Conservation (phyloP, 1,140 invertebrate genomes). For the Agrilus planipennis region DNA sequence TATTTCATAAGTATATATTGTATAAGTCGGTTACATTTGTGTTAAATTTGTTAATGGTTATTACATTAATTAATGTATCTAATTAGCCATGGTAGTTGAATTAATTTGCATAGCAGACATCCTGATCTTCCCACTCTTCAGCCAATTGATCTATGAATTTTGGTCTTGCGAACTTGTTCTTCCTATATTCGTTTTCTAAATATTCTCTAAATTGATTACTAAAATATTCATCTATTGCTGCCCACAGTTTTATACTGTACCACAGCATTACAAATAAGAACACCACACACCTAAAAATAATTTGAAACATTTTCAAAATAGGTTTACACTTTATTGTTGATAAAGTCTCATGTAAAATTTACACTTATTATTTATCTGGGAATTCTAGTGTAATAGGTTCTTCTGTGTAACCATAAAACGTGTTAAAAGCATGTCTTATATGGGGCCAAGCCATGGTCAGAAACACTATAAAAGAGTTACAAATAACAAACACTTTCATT, state of each 20-base stretch:
- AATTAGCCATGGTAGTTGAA: too few relatives aligned
- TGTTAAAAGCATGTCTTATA: conserved; percentile 33
- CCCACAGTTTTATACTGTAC: conserved; percentile 41
- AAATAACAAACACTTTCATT: conserved; percentile 45
- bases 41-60: too few relatives aligned
- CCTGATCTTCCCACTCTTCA: too few relatives aligned
- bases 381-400: conserved; percentile 12
- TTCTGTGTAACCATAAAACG: conserved; percentile 25
- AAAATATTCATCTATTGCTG: conserved; percentile 41
- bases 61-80: too few relatives aligned
- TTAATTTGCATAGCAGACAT: too few relatives aligned
- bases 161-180: conserved; percentile 8
- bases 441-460: conserved; percentile 44
- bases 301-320: conserved; percentile 30
- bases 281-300: conserved; percentile 34
- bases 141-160: neutral
- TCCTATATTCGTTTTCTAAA: conserved; percentile 12
- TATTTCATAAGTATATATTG: too few relatives aligned
- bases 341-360: too few relatives aligned
- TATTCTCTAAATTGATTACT: conserved; percentile 39
- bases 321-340: too few relatives aligned
- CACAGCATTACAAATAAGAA: conserved; percentile 36
- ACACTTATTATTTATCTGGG: conserved; percentile 6
- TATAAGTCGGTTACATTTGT: too few relatives aligned
- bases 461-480: conserved; percentile 42